These are phyloP conservation scores for Acanthaster planci DNA, from an alignment of 35 echinoderm and acorn worm genomes.

Conservation along the genomic window DNA sequence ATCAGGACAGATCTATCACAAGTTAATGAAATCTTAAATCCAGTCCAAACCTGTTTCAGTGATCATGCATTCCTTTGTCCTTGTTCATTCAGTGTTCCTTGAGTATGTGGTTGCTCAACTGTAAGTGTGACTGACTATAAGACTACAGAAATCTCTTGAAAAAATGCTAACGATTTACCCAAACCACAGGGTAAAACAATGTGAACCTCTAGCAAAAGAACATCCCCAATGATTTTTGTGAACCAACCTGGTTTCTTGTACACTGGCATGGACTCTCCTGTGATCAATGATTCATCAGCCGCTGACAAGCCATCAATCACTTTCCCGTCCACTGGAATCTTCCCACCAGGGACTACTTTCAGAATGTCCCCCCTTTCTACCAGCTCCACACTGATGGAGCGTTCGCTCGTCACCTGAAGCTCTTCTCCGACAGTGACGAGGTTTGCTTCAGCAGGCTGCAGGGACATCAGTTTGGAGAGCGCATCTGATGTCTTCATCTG, in stretches of 20 bases:
- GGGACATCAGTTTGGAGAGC: slow-evolving; percentile 92
- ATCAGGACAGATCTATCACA: too few relatives aligned
- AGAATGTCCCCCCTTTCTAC: slow-evolving; percentile 77
- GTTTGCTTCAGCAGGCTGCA: slow-evolving; percentile 85
- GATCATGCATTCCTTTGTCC: too few relatives aligned
- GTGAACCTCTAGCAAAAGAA: too few relatives aligned
- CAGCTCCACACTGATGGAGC: slow-evolving; percentile 77
- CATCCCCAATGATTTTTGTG: too few relatives aligned
- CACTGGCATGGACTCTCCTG: slow-evolving; percentile 98
- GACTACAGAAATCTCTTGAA: too few relatives aligned
- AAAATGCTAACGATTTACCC: too few relatives aligned
- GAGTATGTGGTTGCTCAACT: too few relatives aligned
- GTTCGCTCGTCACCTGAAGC: slow-evolving; percentile 57
- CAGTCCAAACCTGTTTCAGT: too few relatives aligned
- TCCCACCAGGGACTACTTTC: slow-evolving; percentile 83
- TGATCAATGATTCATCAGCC: slow-evolving; percentile 90
- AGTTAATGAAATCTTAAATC: too few relatives aligned
- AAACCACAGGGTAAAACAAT: too few relatives aligned
- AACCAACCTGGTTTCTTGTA: slow-evolving; percentile 86
- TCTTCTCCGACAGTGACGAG: slow-evolving; percentile 76
- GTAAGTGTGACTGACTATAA: too few relatives aligned
- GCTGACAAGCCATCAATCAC: slow-evolving; percentile 85
- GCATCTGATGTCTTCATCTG: slow-evolving; percentile 97
- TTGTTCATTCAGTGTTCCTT: too few relatives aligned
- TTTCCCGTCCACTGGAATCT: slow-evolving; percentile 96